A percentile compares a stretch with the other conserved stretches of the same genome.
Evolutionary conservation across 1,140 invertebrate species (phyloP).

Genomic region (Acromyrmex charruanus): DNA sequence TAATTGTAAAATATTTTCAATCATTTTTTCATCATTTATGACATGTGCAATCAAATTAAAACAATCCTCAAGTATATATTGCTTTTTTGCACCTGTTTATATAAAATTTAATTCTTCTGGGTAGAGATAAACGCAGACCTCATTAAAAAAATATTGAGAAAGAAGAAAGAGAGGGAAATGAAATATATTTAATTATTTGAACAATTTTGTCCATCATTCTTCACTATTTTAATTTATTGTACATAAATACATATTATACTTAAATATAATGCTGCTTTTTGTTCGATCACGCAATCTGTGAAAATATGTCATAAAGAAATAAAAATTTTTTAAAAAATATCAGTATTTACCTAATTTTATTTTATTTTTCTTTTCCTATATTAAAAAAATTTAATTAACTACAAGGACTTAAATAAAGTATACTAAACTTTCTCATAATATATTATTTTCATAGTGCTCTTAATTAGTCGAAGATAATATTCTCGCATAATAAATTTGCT

Average conservation of each 20-base stretch:
- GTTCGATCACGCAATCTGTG: neutral
- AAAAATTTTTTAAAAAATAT: neutral
- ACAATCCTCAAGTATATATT: neutral
- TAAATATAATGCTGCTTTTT: neutral
- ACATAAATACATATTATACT: neutral
- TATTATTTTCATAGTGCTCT: too few relatives aligned
- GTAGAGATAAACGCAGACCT: neutral
- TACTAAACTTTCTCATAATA: neutral
- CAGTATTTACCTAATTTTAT: neutral
- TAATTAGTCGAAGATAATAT: too few relatives aligned
- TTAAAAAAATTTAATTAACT: too few relatives aligned
- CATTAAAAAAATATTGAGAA: neutral
- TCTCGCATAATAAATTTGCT: too few relatives aligned
- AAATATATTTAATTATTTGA: neutral
- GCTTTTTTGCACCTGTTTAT: neutral
- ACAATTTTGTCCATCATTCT: neutral
- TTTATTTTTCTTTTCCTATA: too few relatives aligned
- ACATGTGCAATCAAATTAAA: slow-evolving; percentile 4
- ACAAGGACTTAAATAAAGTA: too few relatives aligned
- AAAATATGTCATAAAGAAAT: neutral
- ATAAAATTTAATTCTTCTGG: neutral
- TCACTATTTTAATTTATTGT: neutral
- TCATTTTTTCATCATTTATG: neutral
- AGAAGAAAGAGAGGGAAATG: neutral
- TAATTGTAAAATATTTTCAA: neutral